phyloP scores from a whole-genome alignment of 1,140 invertebrate genomes.

The Panagrolaimus sp. region DNA sequence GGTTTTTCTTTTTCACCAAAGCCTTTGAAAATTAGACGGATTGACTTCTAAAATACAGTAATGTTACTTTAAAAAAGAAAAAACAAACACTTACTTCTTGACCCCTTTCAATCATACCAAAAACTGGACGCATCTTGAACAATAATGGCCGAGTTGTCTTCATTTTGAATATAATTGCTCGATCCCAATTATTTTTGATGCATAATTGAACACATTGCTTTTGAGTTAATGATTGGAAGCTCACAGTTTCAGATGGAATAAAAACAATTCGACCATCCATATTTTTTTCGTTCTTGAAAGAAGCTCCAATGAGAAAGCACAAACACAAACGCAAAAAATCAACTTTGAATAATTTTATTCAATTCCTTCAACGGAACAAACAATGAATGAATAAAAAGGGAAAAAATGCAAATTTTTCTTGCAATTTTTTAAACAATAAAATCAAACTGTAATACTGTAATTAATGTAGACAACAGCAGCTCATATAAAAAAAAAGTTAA shows the following conservation, averaged over 20 bases:
- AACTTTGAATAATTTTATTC: too few relatives aligned
- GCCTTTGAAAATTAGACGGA: conserved; percentile 11
- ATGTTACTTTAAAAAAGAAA: neutral
- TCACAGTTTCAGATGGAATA: conserved; percentile 11
- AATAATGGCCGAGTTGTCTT: conserved; percentile 22
- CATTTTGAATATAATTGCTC: conserved; percentile 24
- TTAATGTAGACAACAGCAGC: too few relatives aligned
- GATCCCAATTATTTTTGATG: conserved; percentile 24
- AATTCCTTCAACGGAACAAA: too few relatives aligned
- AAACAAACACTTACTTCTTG: neutral
- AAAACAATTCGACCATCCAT: neutral
- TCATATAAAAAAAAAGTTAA: too few relatives aligned
- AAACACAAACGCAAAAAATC: too few relatives aligned
- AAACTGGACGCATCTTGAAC: conserved; percentile 27
- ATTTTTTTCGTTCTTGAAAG: too few relatives aligned
- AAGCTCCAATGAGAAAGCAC: too few relatives aligned
- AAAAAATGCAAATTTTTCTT: too few relatives aligned
- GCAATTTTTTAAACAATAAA: too few relatives aligned
- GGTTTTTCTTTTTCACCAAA: conserved; percentile 11
- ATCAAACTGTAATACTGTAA: too few relatives aligned
- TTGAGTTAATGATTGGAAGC: conserved; percentile 4
- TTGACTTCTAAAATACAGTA: conserved; percentile 1
- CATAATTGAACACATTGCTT: conserved; percentile 4
- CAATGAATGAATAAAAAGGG: too few relatives aligned
- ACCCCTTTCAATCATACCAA: conserved; percentile 19